Percentiles rank a stretch among this genome's conserved stretches.
phyloP scores from a whole-genome alignment of 1,140 invertebrate species.

The Drosophila azteca region DNA sequence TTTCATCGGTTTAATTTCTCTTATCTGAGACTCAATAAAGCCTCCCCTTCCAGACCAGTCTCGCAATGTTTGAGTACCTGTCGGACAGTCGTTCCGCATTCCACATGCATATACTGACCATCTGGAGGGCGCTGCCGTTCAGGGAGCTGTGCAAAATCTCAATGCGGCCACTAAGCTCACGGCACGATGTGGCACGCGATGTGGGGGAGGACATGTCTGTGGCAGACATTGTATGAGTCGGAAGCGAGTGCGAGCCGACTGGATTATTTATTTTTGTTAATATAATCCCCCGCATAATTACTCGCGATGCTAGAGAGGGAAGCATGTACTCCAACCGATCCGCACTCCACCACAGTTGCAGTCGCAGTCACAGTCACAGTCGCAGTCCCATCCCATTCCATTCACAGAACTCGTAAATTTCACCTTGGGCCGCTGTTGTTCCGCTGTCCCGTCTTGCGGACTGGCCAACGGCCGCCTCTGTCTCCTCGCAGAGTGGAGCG shows the following conservation, averaged over 20 bases:
- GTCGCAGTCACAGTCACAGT: not conserved
- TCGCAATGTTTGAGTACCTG: too few species aligned
- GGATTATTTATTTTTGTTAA: conserved; percentile 53
- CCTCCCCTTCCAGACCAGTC: too few species aligned
- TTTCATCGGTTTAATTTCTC: too few species aligned
- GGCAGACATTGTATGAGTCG: conserved; percentile 28
- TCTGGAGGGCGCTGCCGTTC: conserved; percentile 11
- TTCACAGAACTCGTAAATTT: conserved; percentile 64
- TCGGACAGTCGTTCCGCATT: not conserved
- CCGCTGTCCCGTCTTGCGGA: conserved; percentile 43
- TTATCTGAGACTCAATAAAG: too few species aligned
- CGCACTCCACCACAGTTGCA: conserved; percentile 7
- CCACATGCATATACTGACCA: conserved; percentile 44
- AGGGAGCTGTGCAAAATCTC: conserved; percentile 31
- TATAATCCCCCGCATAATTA: conserved; percentile 70
- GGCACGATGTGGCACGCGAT: conserved; percentile 51
- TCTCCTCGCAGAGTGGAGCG: conserved; percentile 2
- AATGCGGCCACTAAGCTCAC: conserved; percentile 20
- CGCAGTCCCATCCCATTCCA: conserved; percentile 4
- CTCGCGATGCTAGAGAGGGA: conserved; percentile 1
- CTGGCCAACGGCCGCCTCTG: conserved; percentile 11
- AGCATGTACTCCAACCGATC: conserved; percentile 27
- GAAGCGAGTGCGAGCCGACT: conserved; percentile 10
- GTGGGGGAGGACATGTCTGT: conserved; percentile 4
- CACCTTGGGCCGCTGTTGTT: not conserved